These are phyloP conservation scores for Gnathonemus echidnorhynchus DNA, from an alignment of 2,113 vertebrate species.

Conservation along the genomic window DNA sequence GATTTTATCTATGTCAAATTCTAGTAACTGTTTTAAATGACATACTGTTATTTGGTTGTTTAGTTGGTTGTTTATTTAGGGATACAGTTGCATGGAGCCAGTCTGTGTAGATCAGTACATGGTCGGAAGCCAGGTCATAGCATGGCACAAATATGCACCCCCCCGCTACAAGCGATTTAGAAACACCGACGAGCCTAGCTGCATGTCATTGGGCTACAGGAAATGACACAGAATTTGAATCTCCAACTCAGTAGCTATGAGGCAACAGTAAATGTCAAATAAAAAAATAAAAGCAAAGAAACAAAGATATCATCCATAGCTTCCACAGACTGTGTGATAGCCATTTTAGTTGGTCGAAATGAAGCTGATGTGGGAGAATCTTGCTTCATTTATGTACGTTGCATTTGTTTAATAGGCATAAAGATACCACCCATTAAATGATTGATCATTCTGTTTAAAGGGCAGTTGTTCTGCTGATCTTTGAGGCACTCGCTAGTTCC, in stretches of 20 bases:
- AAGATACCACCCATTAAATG: not conserved
- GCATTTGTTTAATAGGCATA: not conserved
- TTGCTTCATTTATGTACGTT: not conserved
- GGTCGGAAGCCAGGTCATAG: not conserved
- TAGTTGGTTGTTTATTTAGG: not conserved
- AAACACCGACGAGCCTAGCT: not conserved
- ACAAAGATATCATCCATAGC: not conserved
- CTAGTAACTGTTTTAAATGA: not conserved
- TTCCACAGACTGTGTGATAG: not conserved
- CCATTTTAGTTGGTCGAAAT: not conserved
- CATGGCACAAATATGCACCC: not conserved
- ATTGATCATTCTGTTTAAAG: not conserved
- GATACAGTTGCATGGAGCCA: not conserved
- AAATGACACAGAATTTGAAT: not conserved
- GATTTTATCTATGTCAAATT: conserved; percentile 4
- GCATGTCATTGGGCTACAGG: not conserved
- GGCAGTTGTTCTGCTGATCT: not conserved
- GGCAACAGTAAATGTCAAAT: not conserved
- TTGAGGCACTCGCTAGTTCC: not conserved
- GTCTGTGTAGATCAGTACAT: not conserved
- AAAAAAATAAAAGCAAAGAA: not conserved
- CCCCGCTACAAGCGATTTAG: not conserved
- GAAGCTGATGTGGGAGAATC: not conserved
- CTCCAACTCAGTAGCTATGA: not conserved
- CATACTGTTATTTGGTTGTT: not conserved